A percentile compares a stretch with the other conserved stretches of the same genome.
Conservation (phyloP, 2,888 invertebrate species). For the Stratiomys singularior region DNA sequence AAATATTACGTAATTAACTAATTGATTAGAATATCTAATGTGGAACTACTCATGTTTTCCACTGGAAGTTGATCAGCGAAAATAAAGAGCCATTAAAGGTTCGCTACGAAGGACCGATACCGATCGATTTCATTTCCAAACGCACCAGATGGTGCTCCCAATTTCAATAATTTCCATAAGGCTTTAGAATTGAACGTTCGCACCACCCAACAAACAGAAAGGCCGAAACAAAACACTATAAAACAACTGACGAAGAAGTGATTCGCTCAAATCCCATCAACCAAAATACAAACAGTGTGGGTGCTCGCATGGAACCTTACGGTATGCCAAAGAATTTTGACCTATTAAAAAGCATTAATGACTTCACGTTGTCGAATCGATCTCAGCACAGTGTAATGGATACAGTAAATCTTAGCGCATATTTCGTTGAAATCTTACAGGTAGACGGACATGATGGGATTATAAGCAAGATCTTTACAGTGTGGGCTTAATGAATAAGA, state of each 20-base stretch:
- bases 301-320: slow-evolving; percentile 24
- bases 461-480: not conserved
- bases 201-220: too few species aligned
- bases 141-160: too few species aligned
- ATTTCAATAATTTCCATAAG: too few species aligned
- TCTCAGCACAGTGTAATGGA: slow-evolving; percentile 15
- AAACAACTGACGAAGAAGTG: not conserved
- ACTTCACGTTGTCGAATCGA: not conserved
- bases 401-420: slow-evolving; percentile 15
- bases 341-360: slow-evolving; percentile 26
- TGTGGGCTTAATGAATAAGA: not conserved
- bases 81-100: too few species aligned
- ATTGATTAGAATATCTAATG: too few species aligned
- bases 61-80: too few species aligned
- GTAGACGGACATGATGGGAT: not conserved
- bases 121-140: too few species aligned
- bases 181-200: too few species aligned
- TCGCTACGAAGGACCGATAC: too few species aligned
- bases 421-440: not conserved
- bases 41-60: too few species aligned
- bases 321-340: slow-evolving; percentile 10
- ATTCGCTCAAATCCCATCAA: not conserved
- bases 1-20: too few species aligned
- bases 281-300: slow-evolving; percentile 10
- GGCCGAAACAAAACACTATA: not conserved